Conservation (phyloP, 2,797 vertebrate species). For the Sparidentex hasta region DNA sequence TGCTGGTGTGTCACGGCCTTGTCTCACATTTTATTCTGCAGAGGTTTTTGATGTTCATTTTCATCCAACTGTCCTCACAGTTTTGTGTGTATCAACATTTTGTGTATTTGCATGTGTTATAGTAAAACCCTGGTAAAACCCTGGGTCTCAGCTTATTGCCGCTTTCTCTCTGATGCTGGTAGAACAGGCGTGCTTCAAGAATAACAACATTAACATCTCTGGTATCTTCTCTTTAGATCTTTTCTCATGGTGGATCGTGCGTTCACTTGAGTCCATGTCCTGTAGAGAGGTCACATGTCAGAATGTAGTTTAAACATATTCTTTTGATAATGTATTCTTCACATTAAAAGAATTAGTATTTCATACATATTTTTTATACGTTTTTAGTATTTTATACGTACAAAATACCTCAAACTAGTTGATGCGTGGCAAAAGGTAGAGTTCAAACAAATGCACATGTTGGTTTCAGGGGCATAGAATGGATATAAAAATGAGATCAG, state of each 20-base stretch:
- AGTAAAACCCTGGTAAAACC: slow-evolving; percentile 48
- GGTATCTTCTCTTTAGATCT: neutral
- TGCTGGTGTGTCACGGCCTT: slow-evolving; percentile 53
- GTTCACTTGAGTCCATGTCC: too few relatives aligned
- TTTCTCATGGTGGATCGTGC: too few relatives aligned
- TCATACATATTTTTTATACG: too few relatives aligned
- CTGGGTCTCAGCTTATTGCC: slow-evolving; percentile 29
- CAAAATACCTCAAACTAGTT: too few relatives aligned
- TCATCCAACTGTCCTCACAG: neutral
- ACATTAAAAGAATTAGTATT: too few relatives aligned
- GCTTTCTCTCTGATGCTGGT: neutral
- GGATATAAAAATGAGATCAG: neutral
- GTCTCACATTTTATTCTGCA: slow-evolving; percentile 5
- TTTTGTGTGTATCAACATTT: neutral
- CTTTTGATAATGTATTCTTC: too few relatives aligned
- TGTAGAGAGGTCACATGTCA: too few relatives aligned
- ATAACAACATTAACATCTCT: neutral
- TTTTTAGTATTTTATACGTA: too few relatives aligned
- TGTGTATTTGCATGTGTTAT: slow-evolving; percentile 4
- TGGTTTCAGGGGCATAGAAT: neutral
- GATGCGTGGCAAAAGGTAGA: neutral
- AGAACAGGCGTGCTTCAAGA: neutral
- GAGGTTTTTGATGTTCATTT: neutral
- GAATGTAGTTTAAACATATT: too few relatives aligned
- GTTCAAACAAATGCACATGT: neutral